Base-by-base conservation (phyloP, 1,140 invertebrate genomes). In the Temnothorax nylanderi region DNA sequence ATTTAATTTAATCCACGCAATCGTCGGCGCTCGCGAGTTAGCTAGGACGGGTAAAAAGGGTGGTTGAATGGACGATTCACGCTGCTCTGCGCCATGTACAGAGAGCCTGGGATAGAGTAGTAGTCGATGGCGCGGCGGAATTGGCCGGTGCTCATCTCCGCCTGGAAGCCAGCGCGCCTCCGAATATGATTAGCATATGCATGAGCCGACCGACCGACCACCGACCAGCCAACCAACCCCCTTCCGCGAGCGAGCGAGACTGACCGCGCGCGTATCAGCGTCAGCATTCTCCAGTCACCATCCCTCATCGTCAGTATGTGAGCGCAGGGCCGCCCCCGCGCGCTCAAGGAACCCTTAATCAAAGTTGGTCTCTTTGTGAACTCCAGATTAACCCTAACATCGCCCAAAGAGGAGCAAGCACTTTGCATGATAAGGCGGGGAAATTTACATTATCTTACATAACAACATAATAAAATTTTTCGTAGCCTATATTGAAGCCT, bases 161-260 rank as follows among this genome's bases (percentile, higher is more conserved):
- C 91, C 90, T 93, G 80, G 89, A 91, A 91, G 89, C 88, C 89
- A 89, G 86, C 69, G 80, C 92, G 92, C 89, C 89, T 93, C 89
- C 87, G 93, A 93, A 94, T 94, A 92, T 92, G 91, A 94, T 94
- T 94, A 94, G 92, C 93, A 94, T 94, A 94, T 94, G 93, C 89
- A 94, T 94, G 92, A 94, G 93, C 88, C 90, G 90, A 91, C 88
- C 86, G 21, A 47, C 67, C 62, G 16, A 85, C 72, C 82, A 92
- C 90, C 91, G 88, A 92, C 88, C 91, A 44, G 47, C 62, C 75
- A 77, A 64, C 89, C 86, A 87, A 89, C 87, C 87, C 85, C 51
- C 82, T 91, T 89, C 89, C 91, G 87, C 85, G 75, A 89, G 84
- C 86, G 88, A 89, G 84, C 91, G 90, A 89, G 87, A 94, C 92